A percentile compares a stretch with the other conserved stretches of the same genome.
Conservation (phyloP, 1,140 invertebrate genomes). For the Trialeurodes vaporariorum region DNA sequence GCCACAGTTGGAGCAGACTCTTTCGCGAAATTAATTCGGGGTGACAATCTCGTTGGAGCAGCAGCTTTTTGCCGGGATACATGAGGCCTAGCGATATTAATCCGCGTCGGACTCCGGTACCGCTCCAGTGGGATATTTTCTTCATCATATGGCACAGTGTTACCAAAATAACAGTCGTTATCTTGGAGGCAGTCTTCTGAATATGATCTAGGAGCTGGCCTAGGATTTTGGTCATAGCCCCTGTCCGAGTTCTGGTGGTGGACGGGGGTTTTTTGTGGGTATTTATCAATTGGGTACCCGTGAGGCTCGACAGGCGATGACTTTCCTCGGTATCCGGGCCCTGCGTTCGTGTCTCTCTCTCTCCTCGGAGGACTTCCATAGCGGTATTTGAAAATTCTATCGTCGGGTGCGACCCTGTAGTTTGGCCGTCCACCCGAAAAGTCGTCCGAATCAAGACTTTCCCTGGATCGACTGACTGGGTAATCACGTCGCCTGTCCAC, state of each 20-base stretch:
- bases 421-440: too few species aligned
- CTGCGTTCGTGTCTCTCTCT: background rate
- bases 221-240: constrained; percentile 1
- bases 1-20: too few species aligned
- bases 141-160: constrained; percentile 22
- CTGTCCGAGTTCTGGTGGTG: background rate
- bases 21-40: background rate
- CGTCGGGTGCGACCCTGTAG: background rate
- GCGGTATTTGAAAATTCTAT: background rate
- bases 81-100: constrained; percentile 24
- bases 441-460: background rate
- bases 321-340: background rate
- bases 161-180: constrained; percentile 19
- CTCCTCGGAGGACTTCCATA: background rate
- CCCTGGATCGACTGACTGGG: constrained; percentile 9
- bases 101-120: constrained; percentile 33
- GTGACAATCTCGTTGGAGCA: background rate
- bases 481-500: constrained; percentile 11
- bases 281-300: background rate
- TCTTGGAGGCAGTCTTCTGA: constrained; percentile 15
- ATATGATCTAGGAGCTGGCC: constrained; percentile 13
- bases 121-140: constrained; percentile 26
- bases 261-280: background rate
- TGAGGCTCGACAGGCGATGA: background rate
- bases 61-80: too few species aligned